Evolutionary conservation across 2,888 invertebrate genomes (phyloP).

Genomic region (Drosophila colorata): DNA sequence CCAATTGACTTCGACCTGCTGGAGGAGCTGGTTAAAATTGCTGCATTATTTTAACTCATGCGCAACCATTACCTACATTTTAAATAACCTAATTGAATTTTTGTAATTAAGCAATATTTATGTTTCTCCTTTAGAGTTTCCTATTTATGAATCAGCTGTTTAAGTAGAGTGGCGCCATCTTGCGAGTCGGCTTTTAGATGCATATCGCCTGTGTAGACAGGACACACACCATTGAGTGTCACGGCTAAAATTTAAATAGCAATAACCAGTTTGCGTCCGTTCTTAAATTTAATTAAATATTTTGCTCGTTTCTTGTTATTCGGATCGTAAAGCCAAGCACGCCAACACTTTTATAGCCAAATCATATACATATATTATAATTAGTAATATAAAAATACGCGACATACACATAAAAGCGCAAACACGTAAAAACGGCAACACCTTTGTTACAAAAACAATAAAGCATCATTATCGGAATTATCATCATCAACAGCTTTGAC

Average conservation of each 20-base stretch:
- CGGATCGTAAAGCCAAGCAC: constrained; percentile 37
- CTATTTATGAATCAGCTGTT: not conserved
- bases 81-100: too few species aligned
- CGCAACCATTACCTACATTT: too few species aligned
- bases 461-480: constrained; percentile 79
- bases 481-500: constrained; percentile 77
- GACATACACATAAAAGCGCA: constrained; percentile 47
- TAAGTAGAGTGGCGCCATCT: constrained; percentile 13
- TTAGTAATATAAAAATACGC: constrained; percentile 54
- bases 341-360: constrained; percentile 60
- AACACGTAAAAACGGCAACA: constrained; percentile 67
- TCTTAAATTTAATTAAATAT: constrained; percentile 36
- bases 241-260: constrained; percentile 14
- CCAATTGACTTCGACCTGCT: too few species aligned
- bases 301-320: constrained; percentile 32
- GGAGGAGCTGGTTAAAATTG: too few species aligned
- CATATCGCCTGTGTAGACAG: constrained; percentile 1
- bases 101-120: too few species aligned
- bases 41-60: too few species aligned
- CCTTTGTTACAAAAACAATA: constrained; percentile 74
- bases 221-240: not conserved
- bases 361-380: constrained; percentile 71
- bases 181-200: not conserved
- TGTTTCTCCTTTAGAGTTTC: too few species aligned
- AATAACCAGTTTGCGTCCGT: constrained; percentile 36